Conservation (phyloP, 35 echinoderm and acorn worm species). For the Hemicentrotus pulcherrimus region DNA sequence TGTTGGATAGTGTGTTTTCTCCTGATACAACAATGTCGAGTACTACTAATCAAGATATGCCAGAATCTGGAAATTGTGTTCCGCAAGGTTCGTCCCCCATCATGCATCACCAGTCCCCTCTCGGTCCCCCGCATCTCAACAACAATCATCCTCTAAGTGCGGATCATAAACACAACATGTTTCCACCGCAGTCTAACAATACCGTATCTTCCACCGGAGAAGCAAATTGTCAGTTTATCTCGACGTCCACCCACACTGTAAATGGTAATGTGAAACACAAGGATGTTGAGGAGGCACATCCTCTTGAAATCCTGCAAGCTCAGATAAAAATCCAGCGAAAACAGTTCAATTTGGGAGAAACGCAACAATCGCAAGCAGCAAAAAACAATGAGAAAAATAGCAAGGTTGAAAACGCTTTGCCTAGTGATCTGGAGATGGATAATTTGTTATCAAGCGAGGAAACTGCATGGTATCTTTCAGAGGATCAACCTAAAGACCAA, state of each 20-base stretch:
- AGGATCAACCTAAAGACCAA: conserved; percentile 69
- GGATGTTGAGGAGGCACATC: conserved; percentile 74
- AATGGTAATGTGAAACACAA: conserved; percentile 45
- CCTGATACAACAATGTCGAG: conserved; percentile 78
- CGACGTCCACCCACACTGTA: conserved; percentile 53
- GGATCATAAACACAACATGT: conserved; percentile 49
- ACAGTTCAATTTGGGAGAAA: conserved; percentile 88
- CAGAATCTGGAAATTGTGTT: conserved; percentile 58
- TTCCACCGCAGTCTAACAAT: conserved; percentile 44
- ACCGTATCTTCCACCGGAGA: conserved; percentile 64
- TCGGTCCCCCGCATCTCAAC: conserved; percentile 40
- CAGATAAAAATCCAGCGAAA: conserved; percentile 97
- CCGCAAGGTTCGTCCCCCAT: conserved; percentile 49
- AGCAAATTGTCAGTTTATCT: conserved; percentile 29
- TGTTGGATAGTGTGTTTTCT: conserved; percentile 96
- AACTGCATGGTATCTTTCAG: conserved; percentile 67
- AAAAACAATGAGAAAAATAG: conserved; percentile 9
- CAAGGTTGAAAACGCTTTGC: conserved; percentile 48
- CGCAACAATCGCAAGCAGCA: conserved; percentile 49
- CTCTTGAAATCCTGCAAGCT: conserved; percentile 93
- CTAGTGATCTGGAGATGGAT: conserved; percentile 68
- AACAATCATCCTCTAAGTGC: conserved; percentile 41
- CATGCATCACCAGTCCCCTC: conserved; percentile 56
- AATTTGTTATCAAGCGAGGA: conserved; percentile 70
- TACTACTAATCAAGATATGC: conserved; percentile 60